Evolutionary conservation across 2,797 vertebrate genomes (phyloP), one percentile per base, ranked within the genome.

Genomic region (Phyllotis vaccarum): DNA sequence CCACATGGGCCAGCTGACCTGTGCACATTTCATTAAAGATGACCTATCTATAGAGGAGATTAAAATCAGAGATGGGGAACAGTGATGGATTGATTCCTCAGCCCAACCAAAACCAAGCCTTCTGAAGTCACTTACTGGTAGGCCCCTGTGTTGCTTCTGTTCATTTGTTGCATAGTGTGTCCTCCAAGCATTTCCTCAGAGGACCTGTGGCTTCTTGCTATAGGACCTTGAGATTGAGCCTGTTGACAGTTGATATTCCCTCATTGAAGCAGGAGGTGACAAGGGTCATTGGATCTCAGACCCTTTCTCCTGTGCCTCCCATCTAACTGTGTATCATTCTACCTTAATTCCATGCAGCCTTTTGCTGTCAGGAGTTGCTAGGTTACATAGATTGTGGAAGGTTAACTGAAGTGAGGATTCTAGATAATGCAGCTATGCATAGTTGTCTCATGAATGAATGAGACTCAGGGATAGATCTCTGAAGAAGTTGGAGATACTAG

Each of bases 21-120:
- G 85, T 70, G 22, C 75, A 40, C 10, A 37, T 94, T 90, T 95
- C 66, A n/a, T 87, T 93, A 62, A 95, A 82, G 81, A 34, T 70
- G 31, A 76, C 80, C 79, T 72, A 46, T 81, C 37, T 80, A 24
- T 80, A 60, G 29, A 29, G n/a, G 27, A 87, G 37, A 86, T 72
- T 72, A 80, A 91, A 92, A 54, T n/a, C 37, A 52, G 17, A 60
- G 31, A 64, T 19, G 40, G 79, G 62, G 52, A 82, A 93, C 58
- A 56, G 74, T 49, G n/a, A 64, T 56, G 62, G n/a, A 37, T 3
- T 34, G 86, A 43, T 78, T 82, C 54, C 52, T 91, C 46, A 54
- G 49, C 76, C 74, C 81, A 64, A 29, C n/a, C 88, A 70, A 46
- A 58, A 6, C 6, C 37, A 86, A 58, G 22, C 52, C 43, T 21